A percentile compares a stretch with the other conserved stretches of the same genome.
phyloP scores from a whole-genome alignment of 2,888 invertebrate genomes.

The Hirtodrosophila confusa region DNA sequence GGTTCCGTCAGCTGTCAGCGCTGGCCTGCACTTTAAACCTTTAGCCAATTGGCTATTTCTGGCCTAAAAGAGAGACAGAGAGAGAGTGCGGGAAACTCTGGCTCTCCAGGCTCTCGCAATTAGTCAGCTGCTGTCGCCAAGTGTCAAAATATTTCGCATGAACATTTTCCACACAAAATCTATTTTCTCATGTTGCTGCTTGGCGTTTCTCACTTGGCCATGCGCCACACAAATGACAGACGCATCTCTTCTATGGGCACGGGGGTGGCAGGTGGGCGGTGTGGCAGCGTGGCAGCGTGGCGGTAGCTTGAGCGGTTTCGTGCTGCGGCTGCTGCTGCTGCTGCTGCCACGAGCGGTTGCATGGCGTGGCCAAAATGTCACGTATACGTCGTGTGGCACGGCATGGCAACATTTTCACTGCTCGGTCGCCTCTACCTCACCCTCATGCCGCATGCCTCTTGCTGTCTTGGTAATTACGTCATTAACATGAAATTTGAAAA shows the following conservation, averaged over 20 bases:
- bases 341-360: conserved; percentile 28
- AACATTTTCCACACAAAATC: conserved; percentile 58
- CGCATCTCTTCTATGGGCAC: conserved; percentile 14
- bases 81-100: neutral
- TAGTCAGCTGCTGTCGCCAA: conserved; percentile 77
- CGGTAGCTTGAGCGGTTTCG: neutral
- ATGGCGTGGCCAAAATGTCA: conserved; percentile 75
- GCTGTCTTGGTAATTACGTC: conserved; percentile 65
- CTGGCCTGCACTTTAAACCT: conserved; percentile 55
- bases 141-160: conserved; percentile 77
- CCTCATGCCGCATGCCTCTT: neutral
- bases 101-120: conserved; percentile 47
- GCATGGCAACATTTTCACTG: conserved; percentile 35
- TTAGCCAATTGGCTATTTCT: conserved; percentile 41
- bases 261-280: neutral
- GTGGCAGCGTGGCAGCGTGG: neutral
- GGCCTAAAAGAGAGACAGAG: conserved; percentile 4
- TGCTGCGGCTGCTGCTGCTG: neutral
- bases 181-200: conserved; percentile 66
- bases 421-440: neutral
- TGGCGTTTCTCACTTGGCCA: conserved; percentile 59
- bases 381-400: conserved; percentile 80
- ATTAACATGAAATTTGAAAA: conserved; percentile 72
- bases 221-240: conserved; percentile 59
- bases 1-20: conserved; percentile 70